Evolutionary conservation across 2,888 invertebrate species (phyloP).

Genomic region (Hypomecis punctinalis): DNA sequence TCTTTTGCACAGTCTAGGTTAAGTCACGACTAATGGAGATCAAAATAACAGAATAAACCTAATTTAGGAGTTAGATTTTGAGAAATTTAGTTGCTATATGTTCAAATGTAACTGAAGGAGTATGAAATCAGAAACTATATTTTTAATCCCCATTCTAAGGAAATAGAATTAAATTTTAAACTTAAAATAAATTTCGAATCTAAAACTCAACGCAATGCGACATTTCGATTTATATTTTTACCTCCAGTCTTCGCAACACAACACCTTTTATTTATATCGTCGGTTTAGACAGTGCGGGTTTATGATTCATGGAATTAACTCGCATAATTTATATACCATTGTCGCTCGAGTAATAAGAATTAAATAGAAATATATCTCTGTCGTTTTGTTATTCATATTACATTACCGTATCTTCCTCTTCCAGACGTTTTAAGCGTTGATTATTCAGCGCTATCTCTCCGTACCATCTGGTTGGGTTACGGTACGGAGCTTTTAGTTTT

Average conservation of each 20-base stretch:
- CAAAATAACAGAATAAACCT: no score
- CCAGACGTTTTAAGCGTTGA: slow-evolving; percentile 85
- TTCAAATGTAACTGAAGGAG: neutral
- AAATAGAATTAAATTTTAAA: no score
- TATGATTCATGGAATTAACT: slow-evolving; percentile 65
- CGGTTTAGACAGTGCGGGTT: slow-evolving; percentile 32
- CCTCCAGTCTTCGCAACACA: slow-evolving; percentile 5
- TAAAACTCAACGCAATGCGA: neutral
- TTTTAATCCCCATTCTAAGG: neutral
- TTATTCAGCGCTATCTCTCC: slow-evolving; percentile 81
- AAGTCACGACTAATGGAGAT: no score
- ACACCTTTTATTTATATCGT: slow-evolving; percentile 46
- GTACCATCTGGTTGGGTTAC: slow-evolving; percentile 72
- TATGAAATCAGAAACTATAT: neutral
- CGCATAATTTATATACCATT: slow-evolving; percentile 72
- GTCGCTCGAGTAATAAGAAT: slow-evolving; percentile 78
- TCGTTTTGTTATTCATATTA: slow-evolving; percentile 85
- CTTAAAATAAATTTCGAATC: neutral
- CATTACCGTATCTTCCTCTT: slow-evolving; percentile 84
- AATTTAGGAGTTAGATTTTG: no score
- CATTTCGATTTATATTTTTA: slow-evolving; percentile 11
- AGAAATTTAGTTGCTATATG: no score
- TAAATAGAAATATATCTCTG: slow-evolving; percentile 82
- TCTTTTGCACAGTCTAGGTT: no score
- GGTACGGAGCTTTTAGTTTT: slow-evolving; percentile 57